phyloP scores from a whole-genome alignment of 2,797 vertebrate genomes.

The Lutjanus campechanus region DNA sequence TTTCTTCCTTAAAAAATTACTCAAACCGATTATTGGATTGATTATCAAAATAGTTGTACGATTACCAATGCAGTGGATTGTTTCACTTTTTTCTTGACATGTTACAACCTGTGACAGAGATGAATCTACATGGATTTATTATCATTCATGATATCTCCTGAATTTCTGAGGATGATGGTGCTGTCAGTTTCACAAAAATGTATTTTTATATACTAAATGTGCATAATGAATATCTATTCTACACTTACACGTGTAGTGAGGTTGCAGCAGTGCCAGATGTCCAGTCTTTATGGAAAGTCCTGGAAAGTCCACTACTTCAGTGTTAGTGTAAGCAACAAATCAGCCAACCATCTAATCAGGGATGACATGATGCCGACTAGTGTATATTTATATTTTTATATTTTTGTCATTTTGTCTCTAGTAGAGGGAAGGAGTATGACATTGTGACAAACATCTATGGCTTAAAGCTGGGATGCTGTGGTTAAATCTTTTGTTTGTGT shows the following conservation, averaged over 20 bases:
- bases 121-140: not conserved
- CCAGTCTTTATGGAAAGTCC: not conserved
- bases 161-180: not conserved
- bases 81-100: not conserved
- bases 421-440: not conserved
- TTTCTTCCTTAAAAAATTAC: no score
- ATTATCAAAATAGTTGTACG: not conserved
- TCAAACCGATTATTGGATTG: no score
- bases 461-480: not conserved
- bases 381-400: not conserved
- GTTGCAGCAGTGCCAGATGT: not conserved
- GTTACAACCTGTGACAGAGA: not conserved
- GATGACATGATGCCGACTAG: not conserved
- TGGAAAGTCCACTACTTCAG: not conserved
- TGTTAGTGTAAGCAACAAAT: not conserved
- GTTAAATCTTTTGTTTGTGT: not conserved
- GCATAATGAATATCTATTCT: not conserved
- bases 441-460: conserved; percentile 6
- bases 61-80: not conserved
- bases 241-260: no score
- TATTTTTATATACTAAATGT: not conserved
- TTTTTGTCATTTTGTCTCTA: not conserved
- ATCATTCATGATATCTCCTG: not conserved
- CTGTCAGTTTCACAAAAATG: not conserved
- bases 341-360: not conserved